These are phyloP conservation scores for Diadophis punctatus DNA, from an alignment of 2,113 vertebrate species.

Conservation along the genomic window DNA sequence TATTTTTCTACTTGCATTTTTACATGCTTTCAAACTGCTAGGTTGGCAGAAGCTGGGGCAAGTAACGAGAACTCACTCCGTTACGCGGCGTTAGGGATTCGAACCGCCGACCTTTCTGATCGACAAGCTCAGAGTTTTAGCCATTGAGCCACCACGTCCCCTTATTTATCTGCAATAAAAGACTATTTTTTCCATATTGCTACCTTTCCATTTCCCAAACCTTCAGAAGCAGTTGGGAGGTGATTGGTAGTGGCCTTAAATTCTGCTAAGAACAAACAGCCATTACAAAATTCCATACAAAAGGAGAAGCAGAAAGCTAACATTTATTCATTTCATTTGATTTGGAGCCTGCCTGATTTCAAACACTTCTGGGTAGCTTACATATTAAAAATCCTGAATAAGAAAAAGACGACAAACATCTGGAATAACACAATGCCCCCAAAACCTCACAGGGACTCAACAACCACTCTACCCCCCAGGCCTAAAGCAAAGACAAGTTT, in stretches of 20 bases:
- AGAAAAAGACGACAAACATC: background rate
- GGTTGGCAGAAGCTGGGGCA: too few species aligned
- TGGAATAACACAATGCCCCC: background rate
- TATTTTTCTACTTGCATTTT: too few species aligned
- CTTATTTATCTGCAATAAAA: background rate
- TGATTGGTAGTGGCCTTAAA: background rate
- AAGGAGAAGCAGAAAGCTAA: background rate
- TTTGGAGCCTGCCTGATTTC: background rate
- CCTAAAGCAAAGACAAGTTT: background rate
- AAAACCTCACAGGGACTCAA: background rate
- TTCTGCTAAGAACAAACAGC: background rate
- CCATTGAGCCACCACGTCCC: too few species aligned
- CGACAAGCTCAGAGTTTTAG: too few species aligned
- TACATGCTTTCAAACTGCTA: too few species aligned
- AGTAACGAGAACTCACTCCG: too few species aligned
- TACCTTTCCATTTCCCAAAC: background rate
- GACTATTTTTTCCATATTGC: background rate
- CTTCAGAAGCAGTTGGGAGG: background rate
- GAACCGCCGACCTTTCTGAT: too few species aligned
- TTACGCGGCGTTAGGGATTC: too few species aligned
- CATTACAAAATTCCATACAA: background rate
- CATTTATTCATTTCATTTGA: background rate
- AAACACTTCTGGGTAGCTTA: background rate
- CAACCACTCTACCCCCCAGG: background rate
- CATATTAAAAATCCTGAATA: background rate